Conservation (phyloP, 2,113 vertebrate species). For the Chauna torquata region DNA sequence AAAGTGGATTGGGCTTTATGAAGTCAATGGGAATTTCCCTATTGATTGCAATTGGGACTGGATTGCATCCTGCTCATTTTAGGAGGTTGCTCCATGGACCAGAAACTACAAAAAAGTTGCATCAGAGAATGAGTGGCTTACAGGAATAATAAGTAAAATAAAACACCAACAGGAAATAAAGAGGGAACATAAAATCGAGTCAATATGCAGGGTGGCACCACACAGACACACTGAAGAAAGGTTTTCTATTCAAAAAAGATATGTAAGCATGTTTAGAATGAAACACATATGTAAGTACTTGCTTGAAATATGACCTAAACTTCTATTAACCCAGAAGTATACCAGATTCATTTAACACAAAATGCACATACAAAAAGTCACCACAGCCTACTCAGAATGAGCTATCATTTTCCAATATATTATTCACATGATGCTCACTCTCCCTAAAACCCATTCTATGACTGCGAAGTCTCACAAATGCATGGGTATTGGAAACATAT, state of each 20-base stretch:
- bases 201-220: conserved; percentile 58
- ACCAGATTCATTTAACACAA: conserved; percentile 35
- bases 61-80: conserved; percentile 16
- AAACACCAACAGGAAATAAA: conserved; percentile 55
- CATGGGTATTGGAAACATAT: neutral
- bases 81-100: conserved; percentile 9
- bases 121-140: conserved; percentile 50
- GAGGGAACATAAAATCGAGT: conserved; percentile 56
- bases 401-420: neutral
- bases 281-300: conserved; percentile 57
- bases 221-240: conserved; percentile 48
- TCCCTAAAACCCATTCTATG: neutral
- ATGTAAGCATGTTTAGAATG: conserved; percentile 43
- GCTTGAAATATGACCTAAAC: conserved; percentile 55
- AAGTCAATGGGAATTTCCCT: conserved; percentile 23
- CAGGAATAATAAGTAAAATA: conserved; percentile 59
- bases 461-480: neutral
- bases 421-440: neutral
- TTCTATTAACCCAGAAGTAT: conserved; percentile 10
- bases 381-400: neutral
- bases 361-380: conserved; percentile 16
- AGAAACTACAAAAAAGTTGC: conserved; percentile 37
- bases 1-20: neutral
- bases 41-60: neutral
- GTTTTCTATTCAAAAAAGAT: conserved; percentile 38